These are phyloP conservation scores for Asbolus verrucosus DNA, from an alignment of 1,140 invertebrate species.

Conservation along the genomic window DNA sequence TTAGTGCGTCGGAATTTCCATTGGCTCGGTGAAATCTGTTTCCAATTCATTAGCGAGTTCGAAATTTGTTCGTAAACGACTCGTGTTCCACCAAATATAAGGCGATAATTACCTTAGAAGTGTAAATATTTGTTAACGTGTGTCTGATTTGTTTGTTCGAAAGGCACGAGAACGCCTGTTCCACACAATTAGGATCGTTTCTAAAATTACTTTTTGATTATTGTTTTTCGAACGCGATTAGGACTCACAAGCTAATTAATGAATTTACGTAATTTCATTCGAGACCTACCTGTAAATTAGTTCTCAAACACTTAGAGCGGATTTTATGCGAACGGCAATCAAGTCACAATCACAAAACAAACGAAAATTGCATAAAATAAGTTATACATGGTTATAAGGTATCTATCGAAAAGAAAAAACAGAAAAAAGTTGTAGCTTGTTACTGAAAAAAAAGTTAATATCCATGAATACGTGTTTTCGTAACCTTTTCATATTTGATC, in stretches of 20 bases:
- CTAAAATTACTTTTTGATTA: slow-evolving; percentile 27
- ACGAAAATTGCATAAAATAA: too few relatives aligned
- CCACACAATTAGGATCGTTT: slow-evolving; percentile 3
- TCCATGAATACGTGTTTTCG: too few relatives aligned
- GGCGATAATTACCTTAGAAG: slow-evolving; percentile 29
- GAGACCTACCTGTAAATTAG: too few relatives aligned
- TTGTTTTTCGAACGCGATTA: slow-evolving; percentile 16
- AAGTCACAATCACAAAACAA: too few relatives aligned
- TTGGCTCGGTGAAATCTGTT: slow-evolving; percentile 35
- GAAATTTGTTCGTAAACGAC: slow-evolving; percentile 33
- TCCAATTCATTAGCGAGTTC: slow-evolving; percentile 37
- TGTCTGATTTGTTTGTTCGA: slow-evolving; percentile 31
- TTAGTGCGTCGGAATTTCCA: background rate
- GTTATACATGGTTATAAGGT: too few relatives aligned
- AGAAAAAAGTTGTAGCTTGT: too few relatives aligned
- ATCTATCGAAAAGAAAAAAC: too few relatives aligned
- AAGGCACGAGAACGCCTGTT: slow-evolving; percentile 31
- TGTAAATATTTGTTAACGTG: slow-evolving; percentile 34
- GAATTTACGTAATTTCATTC: slow-evolving; percentile 16
- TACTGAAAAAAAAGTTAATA: too few relatives aligned
- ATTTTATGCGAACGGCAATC: too few relatives aligned
- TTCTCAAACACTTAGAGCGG: too few relatives aligned
- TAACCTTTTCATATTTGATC: too few relatives aligned
- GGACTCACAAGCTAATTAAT: background rate
- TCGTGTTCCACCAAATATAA: slow-evolving; percentile 28